Conservation (phyloP, 2,888 invertebrate species). For the Tineola bisselliella region DNA sequence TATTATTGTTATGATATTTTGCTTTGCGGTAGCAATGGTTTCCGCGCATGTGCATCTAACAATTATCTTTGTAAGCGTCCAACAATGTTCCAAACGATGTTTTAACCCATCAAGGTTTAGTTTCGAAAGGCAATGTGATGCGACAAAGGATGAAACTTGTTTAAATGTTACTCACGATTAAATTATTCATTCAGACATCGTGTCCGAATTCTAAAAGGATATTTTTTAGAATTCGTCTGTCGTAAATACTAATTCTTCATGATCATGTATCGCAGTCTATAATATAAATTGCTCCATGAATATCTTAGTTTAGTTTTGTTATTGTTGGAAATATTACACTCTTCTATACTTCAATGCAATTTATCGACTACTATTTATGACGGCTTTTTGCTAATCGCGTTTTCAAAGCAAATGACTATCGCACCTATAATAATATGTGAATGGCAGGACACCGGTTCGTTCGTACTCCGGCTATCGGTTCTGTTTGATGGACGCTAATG, state of each 20-base stretch:
- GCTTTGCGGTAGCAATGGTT: no score
- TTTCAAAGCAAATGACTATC: slow-evolving; percentile 11
- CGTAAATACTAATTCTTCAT: neutral
- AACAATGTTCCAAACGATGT: neutral
- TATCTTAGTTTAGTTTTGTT: neutral
- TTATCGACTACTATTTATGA: slow-evolving; percentile 12
- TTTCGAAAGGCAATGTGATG: neutral
- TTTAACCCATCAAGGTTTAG: neutral
- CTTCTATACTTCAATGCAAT: neutral
- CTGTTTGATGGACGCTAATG: slow-evolving; percentile 53
- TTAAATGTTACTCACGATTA: neutral
- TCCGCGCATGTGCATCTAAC: no score
- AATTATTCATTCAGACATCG: neutral
- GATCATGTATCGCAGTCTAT: neutral
- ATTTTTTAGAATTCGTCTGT: neutral
- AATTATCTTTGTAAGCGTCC: neutral
- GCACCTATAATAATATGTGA: slow-evolving; percentile 11
- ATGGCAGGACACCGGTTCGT: neutral
- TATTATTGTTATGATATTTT: no score
- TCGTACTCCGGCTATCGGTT: slow-evolving; percentile 33
- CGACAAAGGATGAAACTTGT: neutral
- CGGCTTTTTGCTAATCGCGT: slow-evolving; percentile 12
- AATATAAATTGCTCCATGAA: neutral
- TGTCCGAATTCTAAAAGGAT: neutral
- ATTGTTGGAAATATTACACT: neutral